Conservation (phyloP, 2,888 invertebrate species). For the Eilema caniola region DNA sequence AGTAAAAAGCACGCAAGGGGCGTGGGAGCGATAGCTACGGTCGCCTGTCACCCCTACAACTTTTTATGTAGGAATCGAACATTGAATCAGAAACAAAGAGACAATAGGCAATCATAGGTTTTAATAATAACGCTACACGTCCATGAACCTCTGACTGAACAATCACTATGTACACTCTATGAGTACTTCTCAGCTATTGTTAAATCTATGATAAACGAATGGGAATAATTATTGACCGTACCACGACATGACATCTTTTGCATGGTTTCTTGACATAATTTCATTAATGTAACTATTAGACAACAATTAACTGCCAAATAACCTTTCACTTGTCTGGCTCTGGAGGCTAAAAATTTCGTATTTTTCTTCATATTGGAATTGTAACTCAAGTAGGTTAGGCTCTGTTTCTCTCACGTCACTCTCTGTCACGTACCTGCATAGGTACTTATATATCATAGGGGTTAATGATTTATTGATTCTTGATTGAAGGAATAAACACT, state of each 20-base stretch:
- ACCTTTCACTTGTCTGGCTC: too few relatives aligned
- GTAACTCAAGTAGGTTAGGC: too few relatives aligned
- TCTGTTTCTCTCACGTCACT: too few relatives aligned
- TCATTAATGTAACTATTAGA: neutral
- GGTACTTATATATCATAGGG: too few relatives aligned
- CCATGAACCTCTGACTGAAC: conserved; percentile 37
- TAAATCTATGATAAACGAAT: conserved; percentile 28
- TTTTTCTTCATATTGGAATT: too few relatives aligned
- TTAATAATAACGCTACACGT: conserved; percentile 51
- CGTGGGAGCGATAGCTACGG: too few relatives aligned
- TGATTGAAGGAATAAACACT: too few relatives aligned
- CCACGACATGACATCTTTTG: conserved; percentile 18
- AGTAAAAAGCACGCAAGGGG: too few relatives aligned
- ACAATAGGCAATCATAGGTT: conserved; percentile 73
- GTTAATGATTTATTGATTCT: too few relatives aligned
- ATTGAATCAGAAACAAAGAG: conserved; percentile 57
- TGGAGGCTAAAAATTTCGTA: too few relatives aligned
- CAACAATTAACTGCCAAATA: too few relatives aligned
- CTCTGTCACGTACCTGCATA: too few relatives aligned
- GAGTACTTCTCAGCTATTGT: conserved; percentile 45
- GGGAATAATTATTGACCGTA: conserved; percentile 19
- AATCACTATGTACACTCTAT: conserved; percentile 28
- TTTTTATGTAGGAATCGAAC: conserved; percentile 26
- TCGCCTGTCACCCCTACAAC: neutral
- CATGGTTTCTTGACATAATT: conserved; percentile 2